Evolutionary conservation across 2,888 invertebrate species (phyloP), one percentile per base, ranked within the genome.

Genomic region (Xylocampa areola): DNA sequence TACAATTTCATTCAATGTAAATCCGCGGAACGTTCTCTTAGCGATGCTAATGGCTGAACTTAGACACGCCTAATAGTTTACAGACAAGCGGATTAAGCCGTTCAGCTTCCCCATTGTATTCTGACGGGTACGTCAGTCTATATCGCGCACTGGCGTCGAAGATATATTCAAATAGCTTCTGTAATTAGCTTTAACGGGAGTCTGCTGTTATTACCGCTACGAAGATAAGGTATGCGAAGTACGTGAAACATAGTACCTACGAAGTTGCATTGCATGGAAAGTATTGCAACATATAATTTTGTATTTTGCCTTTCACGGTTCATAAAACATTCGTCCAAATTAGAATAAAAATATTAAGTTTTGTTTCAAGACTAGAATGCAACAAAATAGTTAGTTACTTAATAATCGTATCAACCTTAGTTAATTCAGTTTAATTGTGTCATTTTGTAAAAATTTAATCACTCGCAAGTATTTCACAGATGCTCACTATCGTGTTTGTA

Each of bases 1-100:
- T 89, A 90, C 89, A 88, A 87, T 89, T 91, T 90, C 90, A 92
- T 92, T 92, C 88, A 91, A 92, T 91, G 91, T 89, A 89, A 92
- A 92, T 91, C 82, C 71, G 73, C 73, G 73, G 73, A 83, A 84
- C 79, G 70, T 76, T 81, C 79, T 82, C 78, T 79, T 73, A 77
- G 75, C 76, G 74, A 86, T 85, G 83, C 82, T 87, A 88, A 89
- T 89, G 84, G 83, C 76, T 85, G 82, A 86, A 86, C 87, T 88
- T 84, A 86, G 87, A 86, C 85, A 87, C 86, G 85, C 82, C 84
- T 86, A 87, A 89, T 90, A 85, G 82, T 86, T 89, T 86, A 87
- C 81, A 78, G 81, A 76, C 76, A 77, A 82, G 82, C 73, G 82
- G 84, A 91, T 91, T 89, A 86, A 91, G 86, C 79, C 78, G 81